Evolutionary conservation across 2,113 vertebrate genomes (phyloP).

Genomic region (Lophotis ruficrista): DNA sequence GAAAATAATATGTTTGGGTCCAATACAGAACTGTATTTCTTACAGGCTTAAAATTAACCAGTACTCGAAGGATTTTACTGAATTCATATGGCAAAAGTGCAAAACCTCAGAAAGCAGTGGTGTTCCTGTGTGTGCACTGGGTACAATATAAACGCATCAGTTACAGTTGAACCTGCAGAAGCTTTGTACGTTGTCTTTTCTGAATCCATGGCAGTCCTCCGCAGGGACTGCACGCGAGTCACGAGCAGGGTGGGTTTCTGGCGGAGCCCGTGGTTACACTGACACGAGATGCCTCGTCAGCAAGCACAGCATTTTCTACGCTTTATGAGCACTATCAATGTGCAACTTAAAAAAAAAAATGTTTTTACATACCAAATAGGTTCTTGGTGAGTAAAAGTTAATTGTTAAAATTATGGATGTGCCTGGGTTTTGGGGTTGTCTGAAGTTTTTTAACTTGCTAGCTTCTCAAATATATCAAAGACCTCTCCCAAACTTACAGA

Average conservation of each 20-base stretch:
- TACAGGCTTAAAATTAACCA: neutral
- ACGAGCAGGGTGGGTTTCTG: neutral
- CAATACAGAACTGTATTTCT: neutral
- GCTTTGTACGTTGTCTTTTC: neutral
- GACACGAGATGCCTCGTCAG: neutral
- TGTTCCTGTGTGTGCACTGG: constrained; percentile 2
- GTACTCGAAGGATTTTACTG: neutral
- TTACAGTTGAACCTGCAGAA: neutral
- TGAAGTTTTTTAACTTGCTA: neutral
- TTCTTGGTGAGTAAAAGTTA: neutral
- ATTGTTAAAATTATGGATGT: neutral
- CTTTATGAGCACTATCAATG: neutral
- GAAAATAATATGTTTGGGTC: neutral
- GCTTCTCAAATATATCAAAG: neutral
- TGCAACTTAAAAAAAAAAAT: neutral
- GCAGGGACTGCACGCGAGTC: neutral
- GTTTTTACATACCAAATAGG: neutral
- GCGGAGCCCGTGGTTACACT: neutral
- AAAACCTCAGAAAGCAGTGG: neutral
- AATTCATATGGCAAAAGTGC: neutral
- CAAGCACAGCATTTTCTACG: neutral
- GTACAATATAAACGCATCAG: neutral
- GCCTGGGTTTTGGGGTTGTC: neutral
- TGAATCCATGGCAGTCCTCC: neutral
- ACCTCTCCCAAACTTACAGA: neutral